These are phyloP conservation scores for Pipistrellus kuhlii DNA, from an alignment of 2,797 vertebrate species.

Conservation along the genomic window DNA sequence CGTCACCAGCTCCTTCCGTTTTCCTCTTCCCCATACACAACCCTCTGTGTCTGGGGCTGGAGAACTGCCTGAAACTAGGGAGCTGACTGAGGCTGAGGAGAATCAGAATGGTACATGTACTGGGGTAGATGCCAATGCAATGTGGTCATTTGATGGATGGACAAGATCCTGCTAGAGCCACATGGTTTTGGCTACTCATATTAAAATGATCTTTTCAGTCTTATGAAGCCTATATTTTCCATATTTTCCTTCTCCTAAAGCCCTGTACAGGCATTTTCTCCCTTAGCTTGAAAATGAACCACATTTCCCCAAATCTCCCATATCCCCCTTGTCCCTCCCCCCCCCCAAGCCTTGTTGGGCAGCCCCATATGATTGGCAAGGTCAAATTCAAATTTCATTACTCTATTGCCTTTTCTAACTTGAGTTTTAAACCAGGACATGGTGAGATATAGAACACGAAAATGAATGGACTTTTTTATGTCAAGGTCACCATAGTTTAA, in stretches of 20 bases:
- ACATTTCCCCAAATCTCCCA: too few species aligned
- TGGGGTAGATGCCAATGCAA: background rate
- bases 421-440: constrained; percentile 33
- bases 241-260: too few species aligned
- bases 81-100: too few species aligned
- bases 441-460: background rate
- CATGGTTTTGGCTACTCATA: background rate
- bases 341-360: background rate
- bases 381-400: background rate
- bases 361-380: background rate
- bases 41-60: background rate
- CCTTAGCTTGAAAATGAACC: too few species aligned
- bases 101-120: background rate
- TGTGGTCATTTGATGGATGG: background rate
- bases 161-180: background rate
- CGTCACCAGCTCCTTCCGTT: background rate
- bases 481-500: constrained; percentile 51
- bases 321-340: too few species aligned
- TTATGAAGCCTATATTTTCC: background rate
- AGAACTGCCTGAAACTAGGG: background rate
- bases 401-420: background rate
- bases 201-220: background rate
- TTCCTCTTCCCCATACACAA: rapidly evolving
- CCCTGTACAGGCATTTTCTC: too few species aligned
- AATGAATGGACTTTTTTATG: constrained; percentile 11